phyloP scores from a whole-genome alignment of 2,888 invertebrate genomes.

The Heliconius ethilla region DNA sequence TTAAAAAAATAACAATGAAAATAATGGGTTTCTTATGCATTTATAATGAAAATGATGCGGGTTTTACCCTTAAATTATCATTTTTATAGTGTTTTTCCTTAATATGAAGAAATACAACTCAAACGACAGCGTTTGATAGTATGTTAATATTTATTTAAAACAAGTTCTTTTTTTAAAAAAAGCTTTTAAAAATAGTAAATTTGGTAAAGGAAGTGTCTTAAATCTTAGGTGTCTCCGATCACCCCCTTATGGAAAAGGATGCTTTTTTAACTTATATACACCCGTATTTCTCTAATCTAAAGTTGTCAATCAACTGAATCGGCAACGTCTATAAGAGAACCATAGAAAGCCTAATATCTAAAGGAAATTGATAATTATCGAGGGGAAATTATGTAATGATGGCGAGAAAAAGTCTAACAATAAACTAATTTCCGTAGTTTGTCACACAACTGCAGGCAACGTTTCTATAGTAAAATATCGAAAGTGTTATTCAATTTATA shows the following conservation, averaged over 20 bases:
- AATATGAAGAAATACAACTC: not conserved
- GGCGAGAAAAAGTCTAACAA: slow-evolving; percentile 28
- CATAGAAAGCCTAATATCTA: slow-evolving; percentile 21
- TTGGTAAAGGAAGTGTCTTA: too few relatives aligned
- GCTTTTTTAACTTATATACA: too few relatives aligned
- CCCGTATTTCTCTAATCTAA: too few relatives aligned
- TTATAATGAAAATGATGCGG: slow-evolving; percentile 1
- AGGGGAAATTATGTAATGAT: slow-evolving; percentile 28
- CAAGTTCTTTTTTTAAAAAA: too few relatives aligned
- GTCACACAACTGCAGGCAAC: slow-evolving; percentile 6
- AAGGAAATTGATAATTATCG: slow-evolving; percentile 36
- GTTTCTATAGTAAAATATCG: not conserved
- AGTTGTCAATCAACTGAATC: too few relatives aligned
- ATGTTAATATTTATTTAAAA: too few relatives aligned
- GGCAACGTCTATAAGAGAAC: not conserved
- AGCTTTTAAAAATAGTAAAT: too few relatives aligned
- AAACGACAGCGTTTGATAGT: too few relatives aligned
- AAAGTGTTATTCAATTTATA: not conserved
- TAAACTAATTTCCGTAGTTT: slow-evolving; percentile 30
- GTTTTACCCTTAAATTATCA: not conserved
- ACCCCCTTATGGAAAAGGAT: too few relatives aligned
- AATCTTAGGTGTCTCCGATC: too few relatives aligned
- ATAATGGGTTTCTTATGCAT: too few relatives aligned
- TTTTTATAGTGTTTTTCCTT: slow-evolving; percentile 1
- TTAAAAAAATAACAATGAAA: too few relatives aligned